Conservation (phyloP, 1,140 invertebrate species). For the Drosophila lowei region DNA sequence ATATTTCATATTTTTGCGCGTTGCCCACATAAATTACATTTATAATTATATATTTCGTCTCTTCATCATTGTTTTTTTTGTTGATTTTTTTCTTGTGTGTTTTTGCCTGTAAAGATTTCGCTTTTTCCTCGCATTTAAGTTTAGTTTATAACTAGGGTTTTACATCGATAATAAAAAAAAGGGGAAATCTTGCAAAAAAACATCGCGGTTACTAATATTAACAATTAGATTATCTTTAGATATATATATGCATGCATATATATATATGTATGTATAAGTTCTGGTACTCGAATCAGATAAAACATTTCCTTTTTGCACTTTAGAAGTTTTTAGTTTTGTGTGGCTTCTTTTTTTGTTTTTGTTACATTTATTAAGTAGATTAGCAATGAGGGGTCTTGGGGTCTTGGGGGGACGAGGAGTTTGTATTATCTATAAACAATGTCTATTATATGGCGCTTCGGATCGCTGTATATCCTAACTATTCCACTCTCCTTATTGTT, state of each 20-base stretch:
- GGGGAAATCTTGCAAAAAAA: constrained; percentile 66
- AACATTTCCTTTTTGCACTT: constrained; percentile 66
- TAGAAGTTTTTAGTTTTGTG: constrained; percentile 53
- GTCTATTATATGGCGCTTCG: constrained; percentile 41
- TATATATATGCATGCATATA: constrained; percentile 10
- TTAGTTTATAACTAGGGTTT: constrained; percentile 72
- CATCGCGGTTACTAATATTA: constrained; percentile 58
- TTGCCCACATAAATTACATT: constrained; percentile 60
- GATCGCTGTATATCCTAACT: constrained; percentile 37
- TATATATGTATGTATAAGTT: constrained; percentile 57
- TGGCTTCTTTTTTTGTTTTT: constrained; percentile 37
- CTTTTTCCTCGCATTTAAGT: constrained; percentile 57
- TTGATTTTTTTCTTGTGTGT: constrained; percentile 17
- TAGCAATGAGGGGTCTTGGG: constrained; percentile 42
- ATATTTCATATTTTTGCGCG: constrained; percentile 45
- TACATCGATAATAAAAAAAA: constrained; percentile 76
- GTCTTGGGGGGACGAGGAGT: constrained; percentile 13
- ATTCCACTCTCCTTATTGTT: constrained; percentile 39
- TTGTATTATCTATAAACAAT: constrained; percentile 55
- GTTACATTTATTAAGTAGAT: constrained; percentile 61
- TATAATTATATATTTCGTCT: constrained; percentile 24
- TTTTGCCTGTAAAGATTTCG: constrained; percentile 32
- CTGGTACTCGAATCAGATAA: constrained; percentile 68
- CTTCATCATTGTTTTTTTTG: constrained; percentile 26
- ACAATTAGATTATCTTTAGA: constrained; percentile 20